These are phyloP conservation scores for Melieria picta DNA, from an alignment of 2,888 invertebrate species.

Conservation along the genomic window DNA sequence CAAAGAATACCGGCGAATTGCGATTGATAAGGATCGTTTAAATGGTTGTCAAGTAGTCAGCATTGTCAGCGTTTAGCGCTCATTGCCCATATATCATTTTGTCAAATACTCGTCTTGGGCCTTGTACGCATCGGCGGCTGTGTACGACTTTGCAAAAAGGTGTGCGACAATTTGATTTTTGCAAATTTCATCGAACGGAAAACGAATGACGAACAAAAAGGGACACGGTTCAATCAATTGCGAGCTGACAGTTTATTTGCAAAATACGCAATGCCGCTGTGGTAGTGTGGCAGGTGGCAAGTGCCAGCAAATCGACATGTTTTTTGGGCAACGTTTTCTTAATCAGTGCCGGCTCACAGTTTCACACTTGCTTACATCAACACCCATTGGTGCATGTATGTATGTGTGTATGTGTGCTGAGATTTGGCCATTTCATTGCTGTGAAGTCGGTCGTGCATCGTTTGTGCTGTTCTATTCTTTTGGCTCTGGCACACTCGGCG, in stretches of 20 bases:
- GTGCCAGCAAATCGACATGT: no score
- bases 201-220: not conserved
- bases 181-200: not conserved
- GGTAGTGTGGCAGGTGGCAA: no score
- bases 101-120: no score
- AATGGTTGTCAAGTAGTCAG: no score
- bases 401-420: not conserved
- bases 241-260: conserved; percentile 24
- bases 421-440: not conserved
- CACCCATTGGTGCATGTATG: not conserved
- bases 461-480: not conserved
- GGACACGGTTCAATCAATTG: conserved; percentile 18
- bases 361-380: not conserved
- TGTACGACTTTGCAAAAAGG: not conserved
- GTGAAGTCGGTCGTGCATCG: not conserved
- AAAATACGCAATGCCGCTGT: no score
- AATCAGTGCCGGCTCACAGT: conserved; percentile 3
- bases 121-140: no score
- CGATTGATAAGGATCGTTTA: no score
- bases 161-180: conserved; percentile 6
- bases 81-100: no score
- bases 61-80: no score
- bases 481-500: not conserved
- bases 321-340: not conserved
- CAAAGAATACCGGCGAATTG: no score